phyloP scores from a whole-genome alignment of 2,797 vertebrate genomes.

The Coendou prehensilis region DNA sequence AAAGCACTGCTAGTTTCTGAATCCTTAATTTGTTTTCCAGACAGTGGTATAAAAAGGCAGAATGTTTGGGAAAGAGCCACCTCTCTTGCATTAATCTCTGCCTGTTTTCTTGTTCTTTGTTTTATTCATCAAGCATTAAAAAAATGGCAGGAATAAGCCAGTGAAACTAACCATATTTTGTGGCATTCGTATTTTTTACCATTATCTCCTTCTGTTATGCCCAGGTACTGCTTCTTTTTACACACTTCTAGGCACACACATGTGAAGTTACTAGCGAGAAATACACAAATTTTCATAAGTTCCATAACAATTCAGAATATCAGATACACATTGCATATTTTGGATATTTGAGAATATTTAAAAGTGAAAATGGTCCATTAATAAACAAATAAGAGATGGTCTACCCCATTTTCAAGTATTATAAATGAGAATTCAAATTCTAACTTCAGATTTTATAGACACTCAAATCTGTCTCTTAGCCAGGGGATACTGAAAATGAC shows the following conservation, averaged over 20 bases:
- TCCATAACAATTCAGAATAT: conserved; percentile 83
- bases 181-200: conserved; percentile 74
- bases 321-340: neutral
- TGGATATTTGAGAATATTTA: conserved; percentile 47
- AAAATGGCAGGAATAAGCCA: conserved; percentile 80
- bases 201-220: neutral
- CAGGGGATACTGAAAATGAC: neutral
- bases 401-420: neutral
- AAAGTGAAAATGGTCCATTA: conserved; percentile 32
- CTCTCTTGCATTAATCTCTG: conserved; percentile 69
- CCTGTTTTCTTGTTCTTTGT: conserved; percentile 78
- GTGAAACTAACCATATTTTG: conserved; percentile 71
- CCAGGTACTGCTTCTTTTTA: conserved; percentile 33
- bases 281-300: conserved; percentile 83
- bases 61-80: conserved; percentile 81
- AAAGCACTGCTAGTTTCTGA: conserved; percentile 73
- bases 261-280: conserved; percentile 42
- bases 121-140: conserved; percentile 68
- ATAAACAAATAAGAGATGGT: conserved; percentile 47
- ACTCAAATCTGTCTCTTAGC: neutral
- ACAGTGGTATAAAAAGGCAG: conserved; percentile 77
- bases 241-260: neutral
- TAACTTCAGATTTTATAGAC: neutral
- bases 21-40: conserved; percentile 80
- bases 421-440: conserved; percentile 23